Evolutionary conservation across 2,888 invertebrate genomes (phyloP), one percentile per base, ranked within the genome.

Genomic region (Drosophila kambysellisi): DNA sequence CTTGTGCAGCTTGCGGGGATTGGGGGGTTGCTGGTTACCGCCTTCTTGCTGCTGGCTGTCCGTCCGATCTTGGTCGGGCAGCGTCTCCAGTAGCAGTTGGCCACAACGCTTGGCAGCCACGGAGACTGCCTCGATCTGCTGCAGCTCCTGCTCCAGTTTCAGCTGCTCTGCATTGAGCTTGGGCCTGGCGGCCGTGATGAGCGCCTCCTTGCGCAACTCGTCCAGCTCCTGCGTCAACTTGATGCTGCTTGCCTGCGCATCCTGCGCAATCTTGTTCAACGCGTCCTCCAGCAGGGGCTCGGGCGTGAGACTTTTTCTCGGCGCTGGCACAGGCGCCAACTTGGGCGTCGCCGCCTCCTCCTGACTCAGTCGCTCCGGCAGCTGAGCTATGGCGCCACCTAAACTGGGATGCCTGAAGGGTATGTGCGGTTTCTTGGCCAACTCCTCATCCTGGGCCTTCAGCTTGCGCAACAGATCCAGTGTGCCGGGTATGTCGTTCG

Each of bases 211-310:
- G 46, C 93, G 88, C 5, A 95, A 89, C 90, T 95, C 95, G 51
- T 95, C 94, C 89, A 96, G 93, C 74, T 96, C 96, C 76, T 95
- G 94, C n/a, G 95, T 95, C 84, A 96, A 91, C 83, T 95, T 95
- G 77, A 96, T 95, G 89, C 96, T 96, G 52, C 96, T 96, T 89
- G 96, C 96, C 93, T 95, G 95, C 17, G 96, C 96, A 94, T 97
- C 96, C 89, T 95, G 95, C 15, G 96, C 96, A 70, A 97, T 94
- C 91, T 96, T 95, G 83, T 96, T 95, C 59, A 97, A 93, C 43
- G 96, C 95, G 89, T 96, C 96, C 91, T 96, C 96, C 91, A 96
- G 93, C 48, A 75, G 56, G 30, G 93, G 94, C 82, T 93, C 94
- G 85, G 91, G 95, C 91, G 93, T 92, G 0, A 92, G 59, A 48